A percentile compares a stretch with the other conserved stretches of the same genome.
Conservation (phyloP, 2,888 invertebrate species). For the Anarsia innoxiella region DNA sequence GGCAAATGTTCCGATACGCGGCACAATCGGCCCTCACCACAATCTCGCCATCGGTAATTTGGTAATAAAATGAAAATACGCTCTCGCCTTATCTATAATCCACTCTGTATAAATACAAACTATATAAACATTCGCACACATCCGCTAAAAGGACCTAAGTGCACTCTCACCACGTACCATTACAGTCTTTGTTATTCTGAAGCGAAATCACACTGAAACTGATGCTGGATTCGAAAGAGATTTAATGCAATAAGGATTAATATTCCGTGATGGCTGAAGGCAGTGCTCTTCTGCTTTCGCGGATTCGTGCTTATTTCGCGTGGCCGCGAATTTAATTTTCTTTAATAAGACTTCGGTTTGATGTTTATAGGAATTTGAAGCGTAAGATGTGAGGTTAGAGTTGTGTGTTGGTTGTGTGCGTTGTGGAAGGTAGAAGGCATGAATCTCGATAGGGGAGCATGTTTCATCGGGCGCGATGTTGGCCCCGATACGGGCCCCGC, state of each 20-base stretch:
- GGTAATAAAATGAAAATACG: slow-evolving; percentile 76
- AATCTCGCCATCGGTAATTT: slow-evolving; percentile 74
- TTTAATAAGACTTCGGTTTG: slow-evolving; percentile 55
- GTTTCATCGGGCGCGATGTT: slow-evolving; percentile 67
- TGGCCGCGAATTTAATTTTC: slow-evolving; percentile 72
- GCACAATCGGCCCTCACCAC: slow-evolving; percentile 53
- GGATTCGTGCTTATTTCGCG: slow-evolving; percentile 62
- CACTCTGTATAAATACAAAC: slow-evolving; percentile 63
- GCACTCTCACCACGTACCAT: slow-evolving; percentile 1
- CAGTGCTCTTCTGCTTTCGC: slow-evolving; percentile 41
- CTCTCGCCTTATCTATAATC: slow-evolving; percentile 68
- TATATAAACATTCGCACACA: slow-evolving; percentile 58
- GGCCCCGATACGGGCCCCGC: slow-evolving; percentile 60
- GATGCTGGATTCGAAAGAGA: slow-evolving; percentile 29
- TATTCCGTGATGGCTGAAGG: slow-evolving; percentile 29
- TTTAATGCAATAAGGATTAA: slow-evolving; percentile 38
- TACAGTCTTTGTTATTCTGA: slow-evolving; percentile 1
- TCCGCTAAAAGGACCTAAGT: slow-evolving; percentile 26
- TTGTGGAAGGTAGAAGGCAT: slow-evolving; percentile 50
- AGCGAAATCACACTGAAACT: slow-evolving; percentile 16
- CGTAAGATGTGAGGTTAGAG: slow-evolving; percentile 1
- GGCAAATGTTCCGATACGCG: slow-evolving; percentile 63
- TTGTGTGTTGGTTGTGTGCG: slow-evolving; percentile 21
- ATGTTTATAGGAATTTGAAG: neutral
- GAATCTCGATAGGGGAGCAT: slow-evolving; percentile 64